Conservation (phyloP, 2,113 vertebrate species). For the Cinclus cinclus region DNA sequence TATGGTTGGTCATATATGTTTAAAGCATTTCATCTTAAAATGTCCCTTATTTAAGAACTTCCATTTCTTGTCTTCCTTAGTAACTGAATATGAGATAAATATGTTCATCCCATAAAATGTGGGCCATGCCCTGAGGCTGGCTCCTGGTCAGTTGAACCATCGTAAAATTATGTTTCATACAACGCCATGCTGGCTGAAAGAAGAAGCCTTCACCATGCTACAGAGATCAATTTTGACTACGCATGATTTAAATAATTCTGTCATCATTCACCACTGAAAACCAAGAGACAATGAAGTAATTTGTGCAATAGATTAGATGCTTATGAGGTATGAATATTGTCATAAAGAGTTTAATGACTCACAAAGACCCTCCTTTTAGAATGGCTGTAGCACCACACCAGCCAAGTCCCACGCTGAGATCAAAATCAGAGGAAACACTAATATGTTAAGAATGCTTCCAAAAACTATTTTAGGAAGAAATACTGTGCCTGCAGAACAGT, state of each 20-base stretch:
- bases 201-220: not conserved
- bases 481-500: not conserved
- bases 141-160: not conserved
- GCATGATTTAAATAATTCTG: not conserved
- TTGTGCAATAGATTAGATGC: not conserved
- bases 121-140: not conserved
- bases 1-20: not conserved
- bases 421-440: not conserved
- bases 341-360: not conserved
- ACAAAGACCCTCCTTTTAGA: not conserved
- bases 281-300: not conserved
- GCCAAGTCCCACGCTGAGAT: not conserved
- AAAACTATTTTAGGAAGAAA: not conserved
- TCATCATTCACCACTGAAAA: not conserved
- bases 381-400: not conserved
- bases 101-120: not conserved
- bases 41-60: not conserved
- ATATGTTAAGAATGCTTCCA: not conserved
- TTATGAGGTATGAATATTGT: not conserved
- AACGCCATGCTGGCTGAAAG: accelerated
- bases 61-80: not conserved
- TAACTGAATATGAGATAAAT: not conserved
- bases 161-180: not conserved
- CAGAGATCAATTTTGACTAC: not conserved
- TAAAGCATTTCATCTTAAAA: not conserved